A percentile compares a stretch with the other conserved stretches of the same genome.
Conservation (phyloP, 2,797 vertebrate genomes). For the Catostomus latipinnis region DNA sequence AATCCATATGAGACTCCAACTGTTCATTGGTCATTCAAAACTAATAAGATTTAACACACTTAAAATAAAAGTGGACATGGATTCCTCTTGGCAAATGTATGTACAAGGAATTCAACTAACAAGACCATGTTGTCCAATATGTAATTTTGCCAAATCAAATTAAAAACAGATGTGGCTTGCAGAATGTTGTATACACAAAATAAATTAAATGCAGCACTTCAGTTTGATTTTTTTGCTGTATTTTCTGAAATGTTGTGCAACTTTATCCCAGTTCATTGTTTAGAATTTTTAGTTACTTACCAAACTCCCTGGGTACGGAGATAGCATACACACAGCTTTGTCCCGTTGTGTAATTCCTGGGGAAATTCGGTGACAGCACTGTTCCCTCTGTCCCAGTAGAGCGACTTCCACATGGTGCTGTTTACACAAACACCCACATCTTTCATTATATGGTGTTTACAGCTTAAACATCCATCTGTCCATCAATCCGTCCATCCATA, state of each 20-base stretch:
- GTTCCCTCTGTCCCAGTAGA: constrained; percentile 96
- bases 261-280: not conserved
- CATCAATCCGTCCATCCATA: no score
- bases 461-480: constrained; percentile 12
- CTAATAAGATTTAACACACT: not conserved
- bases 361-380: constrained; percentile 96
- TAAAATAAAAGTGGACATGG: not conserved
- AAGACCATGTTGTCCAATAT: no score
- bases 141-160: no score
- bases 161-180: no score
- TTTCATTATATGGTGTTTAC: constrained; percentile 9
- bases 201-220: not conserved
- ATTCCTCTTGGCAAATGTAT: not conserved
- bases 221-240: not conserved
- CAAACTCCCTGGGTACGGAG: constrained; percentile 95
- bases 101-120: not conserved
- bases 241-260: not conserved
- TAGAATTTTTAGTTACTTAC: constrained; percentile 75
- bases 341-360: constrained; percentile 96
- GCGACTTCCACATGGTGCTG: constrained; percentile 95
- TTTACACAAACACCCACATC: constrained; percentile 31
- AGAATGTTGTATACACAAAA: no score
- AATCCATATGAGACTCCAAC: constrained; percentile 35
- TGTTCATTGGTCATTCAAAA: not conserved
- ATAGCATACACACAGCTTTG: constrained; percentile 96